Evolutionary conservation across 2,888 invertebrate genomes (phyloP).

Genomic region (Zhuqinia jingwanae): DNA sequence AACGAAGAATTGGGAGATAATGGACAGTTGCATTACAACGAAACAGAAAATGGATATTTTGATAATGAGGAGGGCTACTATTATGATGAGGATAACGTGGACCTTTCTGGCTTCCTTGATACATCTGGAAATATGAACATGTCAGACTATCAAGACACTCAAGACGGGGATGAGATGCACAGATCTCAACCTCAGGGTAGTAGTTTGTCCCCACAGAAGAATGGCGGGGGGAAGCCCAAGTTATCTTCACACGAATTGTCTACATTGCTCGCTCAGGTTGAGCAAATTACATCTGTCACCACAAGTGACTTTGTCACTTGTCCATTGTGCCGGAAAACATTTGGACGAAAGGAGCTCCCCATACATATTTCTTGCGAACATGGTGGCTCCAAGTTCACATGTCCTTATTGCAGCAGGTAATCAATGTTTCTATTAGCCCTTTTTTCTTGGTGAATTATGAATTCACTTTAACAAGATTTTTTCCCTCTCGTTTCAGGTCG

Average conservation of each 20-base stretch:
- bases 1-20: not conserved
- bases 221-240: constrained; percentile 27
- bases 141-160: constrained; percentile 3
- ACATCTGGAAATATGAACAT: no score
- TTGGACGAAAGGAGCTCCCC: constrained; percentile 65
- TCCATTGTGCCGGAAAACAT: constrained; percentile 63
- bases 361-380: constrained; percentile 69
- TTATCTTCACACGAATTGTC: constrained; percentile 43
- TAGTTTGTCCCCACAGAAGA: constrained; percentile 17
- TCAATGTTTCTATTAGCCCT: no score
- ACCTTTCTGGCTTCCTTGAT: no score
- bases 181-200: not conserved
- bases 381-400: constrained; percentile 75
- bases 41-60: constrained; percentile 30
- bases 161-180: not conserved
- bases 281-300: constrained; percentile 42
- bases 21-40: constrained; percentile 3
- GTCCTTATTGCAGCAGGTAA: constrained; percentile 72
- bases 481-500: constrained; percentile 58
- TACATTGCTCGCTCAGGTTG: constrained; percentile 36
- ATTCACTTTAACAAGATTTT: no score
- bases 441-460: no score
- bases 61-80: constrained; percentile 31
- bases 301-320: constrained; percentile 63
- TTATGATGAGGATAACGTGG: constrained; percentile 28